phyloP scores from a whole-genome alignment of 2,797 vertebrate genomes.

The Acanthopagrus latus region DNA sequence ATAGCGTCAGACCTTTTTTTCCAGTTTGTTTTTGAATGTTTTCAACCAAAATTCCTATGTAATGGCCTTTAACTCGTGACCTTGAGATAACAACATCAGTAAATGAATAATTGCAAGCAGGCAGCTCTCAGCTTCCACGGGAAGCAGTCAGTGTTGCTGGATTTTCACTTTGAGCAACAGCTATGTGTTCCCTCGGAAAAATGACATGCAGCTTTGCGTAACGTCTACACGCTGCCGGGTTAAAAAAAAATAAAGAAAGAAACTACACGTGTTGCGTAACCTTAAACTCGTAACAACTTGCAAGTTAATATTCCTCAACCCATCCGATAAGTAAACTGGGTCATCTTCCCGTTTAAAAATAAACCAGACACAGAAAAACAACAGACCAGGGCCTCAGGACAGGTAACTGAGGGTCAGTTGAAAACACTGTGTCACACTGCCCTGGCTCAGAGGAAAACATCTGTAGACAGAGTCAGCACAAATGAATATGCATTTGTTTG shows the following conservation, averaged over 20 bases:
- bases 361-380: constrained; percentile 10
- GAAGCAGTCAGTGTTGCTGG: background rate
- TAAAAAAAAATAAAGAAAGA: background rate
- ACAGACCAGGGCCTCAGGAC: constrained; percentile 4
- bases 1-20: no score
- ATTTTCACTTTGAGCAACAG: constrained; percentile 4
- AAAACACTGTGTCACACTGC: constrained; percentile 9
- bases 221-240: background rate
- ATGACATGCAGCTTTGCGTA: background rate
- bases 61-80: no score
- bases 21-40: no score
- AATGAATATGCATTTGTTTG: background rate
- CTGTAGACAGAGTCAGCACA: background rate
- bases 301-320: constrained; percentile 10
- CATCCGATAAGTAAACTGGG: constrained; percentile 24
- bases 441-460: constrained; percentile 8
- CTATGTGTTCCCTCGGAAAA: background rate
- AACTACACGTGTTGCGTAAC: constrained; percentile 7
- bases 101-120: no score
- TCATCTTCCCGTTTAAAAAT: constrained; percentile 53
- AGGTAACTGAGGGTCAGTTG: constrained; percentile 39
- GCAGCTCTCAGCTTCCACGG: no score
- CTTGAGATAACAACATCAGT: no score
- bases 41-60: no score
- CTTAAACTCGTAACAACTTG: background rate